These are phyloP conservation scores for Brachyalestes nurse DNA, from an alignment of 2,797 vertebrate genomes.

Conservation along the genomic window DNA sequence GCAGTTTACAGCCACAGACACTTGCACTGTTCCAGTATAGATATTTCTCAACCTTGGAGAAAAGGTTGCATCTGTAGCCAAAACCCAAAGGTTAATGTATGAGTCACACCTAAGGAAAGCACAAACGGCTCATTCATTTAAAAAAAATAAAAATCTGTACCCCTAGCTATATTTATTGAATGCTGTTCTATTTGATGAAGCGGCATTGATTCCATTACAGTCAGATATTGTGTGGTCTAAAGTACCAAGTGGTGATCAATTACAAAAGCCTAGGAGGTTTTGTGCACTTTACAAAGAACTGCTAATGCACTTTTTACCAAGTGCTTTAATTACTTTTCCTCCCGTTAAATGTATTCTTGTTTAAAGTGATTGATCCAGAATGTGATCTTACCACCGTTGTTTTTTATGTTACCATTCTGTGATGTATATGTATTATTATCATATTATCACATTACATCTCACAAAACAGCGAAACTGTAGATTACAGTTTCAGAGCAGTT, in stretches of 20 bases:
- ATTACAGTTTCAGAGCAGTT: too few species aligned
- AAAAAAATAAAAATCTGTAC: not conserved
- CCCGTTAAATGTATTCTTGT: not conserved
- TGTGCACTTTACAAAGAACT: not conserved
- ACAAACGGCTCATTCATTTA: not conserved
- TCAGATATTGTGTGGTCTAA: slow-evolving; percentile 28
- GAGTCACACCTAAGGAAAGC: not conserved
- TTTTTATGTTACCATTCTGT: not conserved
- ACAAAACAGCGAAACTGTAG: too few species aligned
- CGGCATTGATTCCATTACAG: slow-evolving; percentile 9
- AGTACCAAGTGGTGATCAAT: slow-evolving; percentile 10
- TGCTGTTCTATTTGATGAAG: not conserved
- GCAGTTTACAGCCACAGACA: not conserved
- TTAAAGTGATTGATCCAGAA: not conserved
- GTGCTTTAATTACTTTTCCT: not conserved
- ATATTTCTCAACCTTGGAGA: not conserved
- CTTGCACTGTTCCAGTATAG: not conserved
- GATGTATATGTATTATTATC: not conserved
- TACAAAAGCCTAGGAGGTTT: slow-evolving; percentile 21
- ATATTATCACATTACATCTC: not conserved
- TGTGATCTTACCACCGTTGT: not conserved
- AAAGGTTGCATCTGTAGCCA: not conserved
- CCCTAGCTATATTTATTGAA: slow-evolving; percentile 10
- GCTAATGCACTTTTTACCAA: not conserved
- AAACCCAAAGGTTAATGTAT: not conserved